Evolutionary conservation across 2,797 vertebrate genomes (phyloP).

Genomic region (Ibycter americanus): DNA sequence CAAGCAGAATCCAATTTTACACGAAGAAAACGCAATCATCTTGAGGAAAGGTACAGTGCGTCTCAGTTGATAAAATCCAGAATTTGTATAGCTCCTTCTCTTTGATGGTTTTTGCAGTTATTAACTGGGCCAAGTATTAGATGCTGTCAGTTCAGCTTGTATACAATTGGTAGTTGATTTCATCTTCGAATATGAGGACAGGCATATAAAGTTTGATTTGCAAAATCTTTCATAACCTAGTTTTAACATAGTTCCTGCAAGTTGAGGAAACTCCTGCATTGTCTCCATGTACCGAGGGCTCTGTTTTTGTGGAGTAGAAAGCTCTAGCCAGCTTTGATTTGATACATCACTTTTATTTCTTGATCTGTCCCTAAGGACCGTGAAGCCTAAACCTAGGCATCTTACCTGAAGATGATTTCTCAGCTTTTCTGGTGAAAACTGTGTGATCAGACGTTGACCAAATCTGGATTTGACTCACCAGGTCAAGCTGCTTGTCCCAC

Average conservation of each 20-base stretch:
- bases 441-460: neutral
- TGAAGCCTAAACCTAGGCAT: neutral
- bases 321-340: neutral
- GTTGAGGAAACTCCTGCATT: neutral
- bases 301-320: neutral
- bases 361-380: neutral
- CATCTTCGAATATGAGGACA: neutral
- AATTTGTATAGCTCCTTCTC: neutral
- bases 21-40: neutral
- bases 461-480: neutral
- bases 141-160: neutral
- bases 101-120: neutral
- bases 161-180: neutral
- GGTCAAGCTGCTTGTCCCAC: neutral
- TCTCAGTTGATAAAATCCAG: neutral
- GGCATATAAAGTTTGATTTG: neutral
- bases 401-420: neutral
- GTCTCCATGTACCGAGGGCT: rapidly evolving
- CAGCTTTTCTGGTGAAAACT: neutral
- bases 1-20: neutral
- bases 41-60: neutral
- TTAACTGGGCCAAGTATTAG: neutral
- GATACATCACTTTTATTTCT: neutral
- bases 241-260: neutral
- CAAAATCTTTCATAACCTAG: neutral